These are phyloP conservation scores for Ia io DNA, from an alignment of 2,113 vertebrate species.

Conservation along the genomic window DNA sequence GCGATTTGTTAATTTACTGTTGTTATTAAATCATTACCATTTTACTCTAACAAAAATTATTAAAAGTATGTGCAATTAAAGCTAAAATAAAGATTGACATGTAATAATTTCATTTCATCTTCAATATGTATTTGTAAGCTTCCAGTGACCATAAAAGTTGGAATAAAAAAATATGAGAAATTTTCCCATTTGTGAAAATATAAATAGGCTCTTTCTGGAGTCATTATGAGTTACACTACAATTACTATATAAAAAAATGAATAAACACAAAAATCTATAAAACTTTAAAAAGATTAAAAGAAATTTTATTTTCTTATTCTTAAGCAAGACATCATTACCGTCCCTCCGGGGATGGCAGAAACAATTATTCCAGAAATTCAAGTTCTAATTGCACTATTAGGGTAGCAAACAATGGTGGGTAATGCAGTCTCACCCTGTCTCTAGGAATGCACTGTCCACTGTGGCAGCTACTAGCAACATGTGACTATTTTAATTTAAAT, in stretches of 20 bases:
- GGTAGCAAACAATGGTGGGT: background rate
- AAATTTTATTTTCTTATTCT: conserved; percentile 17
- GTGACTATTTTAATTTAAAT: background rate
- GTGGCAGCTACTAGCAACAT: background rate
- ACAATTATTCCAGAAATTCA: background rate
- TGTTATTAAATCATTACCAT: background rate
- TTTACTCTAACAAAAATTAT: background rate
- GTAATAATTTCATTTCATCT: background rate
- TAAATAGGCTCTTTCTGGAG: conserved; percentile 32
- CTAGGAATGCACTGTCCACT: background rate
- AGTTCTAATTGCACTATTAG: background rate
- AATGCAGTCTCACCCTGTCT: background rate
- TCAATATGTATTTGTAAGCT: background rate
- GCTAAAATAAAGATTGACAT: background rate
- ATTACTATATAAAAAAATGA: background rate
- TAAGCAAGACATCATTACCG: background rate
- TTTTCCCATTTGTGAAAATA: background rate
- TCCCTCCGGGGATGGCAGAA: background rate
- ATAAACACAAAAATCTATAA: background rate
- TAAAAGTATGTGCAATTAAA: background rate
- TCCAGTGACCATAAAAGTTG: background rate
- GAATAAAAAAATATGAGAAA: background rate
- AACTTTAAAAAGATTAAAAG: background rate
- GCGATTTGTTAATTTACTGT: conserved; percentile 43
- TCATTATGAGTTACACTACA: conserved; percentile 19